These are phyloP conservation scores for Hyppa rectilinea DNA, from an alignment of 2,888 invertebrate species.

Conservation along the genomic window DNA sequence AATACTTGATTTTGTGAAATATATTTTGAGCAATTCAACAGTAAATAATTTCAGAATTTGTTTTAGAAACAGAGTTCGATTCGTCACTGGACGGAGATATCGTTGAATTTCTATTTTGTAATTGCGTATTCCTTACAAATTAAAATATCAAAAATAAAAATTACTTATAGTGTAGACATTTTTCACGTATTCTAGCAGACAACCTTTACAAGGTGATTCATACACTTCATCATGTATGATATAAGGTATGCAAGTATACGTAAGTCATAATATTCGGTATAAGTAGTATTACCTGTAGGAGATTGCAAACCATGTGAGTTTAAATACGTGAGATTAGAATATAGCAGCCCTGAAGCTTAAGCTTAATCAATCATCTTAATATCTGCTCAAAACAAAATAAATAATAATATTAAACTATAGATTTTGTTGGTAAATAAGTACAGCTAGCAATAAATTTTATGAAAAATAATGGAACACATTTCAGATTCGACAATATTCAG, in stretches of 20 bases:
- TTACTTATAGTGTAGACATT: neutral
- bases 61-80: neutral
- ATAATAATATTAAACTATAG: neutral
- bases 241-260: neutral
- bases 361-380: neutral
- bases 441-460: neutral
- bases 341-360: neutral
- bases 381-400: neutral
- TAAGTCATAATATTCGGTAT: neutral
- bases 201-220: slow-evolving; percentile 36
- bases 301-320: neutral
- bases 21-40: too few species aligned
- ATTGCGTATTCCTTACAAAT: neutral
- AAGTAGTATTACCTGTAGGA: too few species aligned
- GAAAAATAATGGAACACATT: neutral
- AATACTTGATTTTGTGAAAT: neutral
- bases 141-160: neutral
- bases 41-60: neutral
- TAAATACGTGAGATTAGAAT: neutral
- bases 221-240: neutral
- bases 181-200: slow-evolving; percentile 6
- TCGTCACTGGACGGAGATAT: neutral
- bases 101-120: neutral
- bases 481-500: neutral
- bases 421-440: neutral